These are phyloP conservation scores for Cercopithecus hamlyni DNA, from an alignment of 2,797 vertebrate genomes.

Conservation along the genomic window DNA sequence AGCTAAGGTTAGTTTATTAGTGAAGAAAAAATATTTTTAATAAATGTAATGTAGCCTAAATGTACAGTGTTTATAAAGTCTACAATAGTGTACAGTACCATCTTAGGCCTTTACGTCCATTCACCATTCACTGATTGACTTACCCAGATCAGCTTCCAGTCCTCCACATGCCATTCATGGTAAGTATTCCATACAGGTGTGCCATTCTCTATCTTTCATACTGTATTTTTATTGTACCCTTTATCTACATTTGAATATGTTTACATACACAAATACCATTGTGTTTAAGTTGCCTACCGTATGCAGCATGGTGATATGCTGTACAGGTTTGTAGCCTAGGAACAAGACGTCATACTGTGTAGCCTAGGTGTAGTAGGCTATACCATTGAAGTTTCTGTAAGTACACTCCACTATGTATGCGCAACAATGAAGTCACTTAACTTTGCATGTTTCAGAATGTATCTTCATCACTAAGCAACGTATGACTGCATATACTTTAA, in stretches of 20 bases:
- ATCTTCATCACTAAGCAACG: not conserved
- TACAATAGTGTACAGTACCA: too few species aligned
- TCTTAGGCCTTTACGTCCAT: not conserved
- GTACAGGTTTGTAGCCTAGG: not conserved
- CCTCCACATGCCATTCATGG: not conserved
- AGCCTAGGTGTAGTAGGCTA: not conserved
- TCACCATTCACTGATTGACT: not conserved
- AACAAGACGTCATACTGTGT: not conserved
- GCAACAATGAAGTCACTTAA: not conserved
- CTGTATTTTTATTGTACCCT: not conserved
- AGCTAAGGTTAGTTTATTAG: not conserved
- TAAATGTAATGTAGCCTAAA: not conserved
- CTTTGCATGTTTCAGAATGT: not conserved
- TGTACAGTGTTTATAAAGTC: not conserved
- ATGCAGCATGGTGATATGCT: not conserved
- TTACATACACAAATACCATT: not conserved
- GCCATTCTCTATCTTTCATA: not conserved
- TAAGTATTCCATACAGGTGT: not conserved
- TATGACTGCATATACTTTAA: not conserved
- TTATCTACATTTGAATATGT: not conserved
- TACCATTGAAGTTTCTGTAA: not conserved
- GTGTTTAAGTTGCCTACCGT: not conserved
- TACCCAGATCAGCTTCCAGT: not conserved
- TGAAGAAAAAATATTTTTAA: not conserved
- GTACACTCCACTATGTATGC: not conserved